Percentiles rank a stretch among this genome's conserved stretches.
Conservation (phyloP, 2,888 invertebrate genomes). For the Aporophyla lueneburgensis region DNA sequence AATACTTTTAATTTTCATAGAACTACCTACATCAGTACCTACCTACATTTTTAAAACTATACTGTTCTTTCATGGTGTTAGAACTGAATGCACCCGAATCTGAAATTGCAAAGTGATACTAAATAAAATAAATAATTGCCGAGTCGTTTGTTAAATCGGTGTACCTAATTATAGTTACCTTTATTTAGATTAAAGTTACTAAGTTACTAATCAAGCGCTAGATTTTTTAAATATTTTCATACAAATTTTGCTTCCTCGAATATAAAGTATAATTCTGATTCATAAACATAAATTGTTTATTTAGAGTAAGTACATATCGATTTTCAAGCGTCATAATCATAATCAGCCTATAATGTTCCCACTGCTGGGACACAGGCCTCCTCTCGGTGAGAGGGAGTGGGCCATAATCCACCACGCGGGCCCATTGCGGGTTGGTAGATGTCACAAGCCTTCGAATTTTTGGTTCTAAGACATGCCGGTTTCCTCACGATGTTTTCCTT, state of each 20-base stretch:
- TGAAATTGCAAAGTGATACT: constrained; percentile 19
- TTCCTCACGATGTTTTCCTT: no score
- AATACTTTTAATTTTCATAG: neutral
- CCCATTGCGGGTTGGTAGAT: no score
- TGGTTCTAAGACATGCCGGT: no score
- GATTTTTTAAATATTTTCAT: neutral
- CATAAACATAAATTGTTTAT: neutral
- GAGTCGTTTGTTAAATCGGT: neutral
- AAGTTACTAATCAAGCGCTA: constrained; percentile 10
- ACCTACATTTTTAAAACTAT: neutral
- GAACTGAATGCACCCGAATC: neutral
- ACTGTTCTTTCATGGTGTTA: neutral
- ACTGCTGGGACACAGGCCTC: no score
- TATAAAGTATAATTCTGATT: neutral
- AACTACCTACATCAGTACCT: neutral
- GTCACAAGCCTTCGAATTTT: no score
- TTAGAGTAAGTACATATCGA: neutral
- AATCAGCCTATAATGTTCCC: no score
- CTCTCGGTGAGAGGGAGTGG: no score
- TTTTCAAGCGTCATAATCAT: constrained; percentile 3
- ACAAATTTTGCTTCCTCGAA: neutral
- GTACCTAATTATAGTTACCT: constrained; percentile 30
- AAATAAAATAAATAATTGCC: constrained; percentile 18
- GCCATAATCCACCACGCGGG: no score
- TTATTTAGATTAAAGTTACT: neutral